These are phyloP conservation scores for Myotis yumanensis DNA, from an alignment of 2,113 vertebrate species.

Conservation along the genomic window DNA sequence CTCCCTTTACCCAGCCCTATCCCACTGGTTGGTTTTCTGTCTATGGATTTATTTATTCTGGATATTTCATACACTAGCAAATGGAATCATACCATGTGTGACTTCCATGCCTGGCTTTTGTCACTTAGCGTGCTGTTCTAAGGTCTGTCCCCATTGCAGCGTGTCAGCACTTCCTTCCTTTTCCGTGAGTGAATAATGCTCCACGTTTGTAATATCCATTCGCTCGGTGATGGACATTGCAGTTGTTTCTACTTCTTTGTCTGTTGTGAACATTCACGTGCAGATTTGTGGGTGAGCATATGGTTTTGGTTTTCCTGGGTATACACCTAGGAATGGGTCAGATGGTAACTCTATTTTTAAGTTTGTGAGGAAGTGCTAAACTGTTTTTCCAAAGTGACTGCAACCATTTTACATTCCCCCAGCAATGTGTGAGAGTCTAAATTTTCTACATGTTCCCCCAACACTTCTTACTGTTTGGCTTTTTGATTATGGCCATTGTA, in stretches of 20 bases:
- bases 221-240: accelerated
- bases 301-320: background rate
- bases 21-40: background rate
- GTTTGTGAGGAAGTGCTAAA: background rate
- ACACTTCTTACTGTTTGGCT: background rate
- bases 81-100: background rate
- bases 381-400: background rate
- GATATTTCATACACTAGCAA: background rate
- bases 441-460: background rate
- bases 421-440: background rate
- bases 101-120: background rate
- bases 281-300: background rate
- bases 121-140: background rate
- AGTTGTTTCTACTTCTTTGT: background rate
- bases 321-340: background rate
- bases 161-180: background rate
- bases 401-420: background rate
- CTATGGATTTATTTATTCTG: background rate
- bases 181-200: background rate
- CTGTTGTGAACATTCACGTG: background rate
- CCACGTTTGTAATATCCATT: background rate
- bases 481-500: background rate
- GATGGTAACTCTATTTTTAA: background rate
- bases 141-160: background rate
- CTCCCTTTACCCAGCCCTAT: background rate